Percentiles rank a stretch among this genome's conserved stretches.
Evolutionary conservation across 2,888 invertebrate genomes (phyloP).

Genomic region (Chouioia cunea): DNA sequence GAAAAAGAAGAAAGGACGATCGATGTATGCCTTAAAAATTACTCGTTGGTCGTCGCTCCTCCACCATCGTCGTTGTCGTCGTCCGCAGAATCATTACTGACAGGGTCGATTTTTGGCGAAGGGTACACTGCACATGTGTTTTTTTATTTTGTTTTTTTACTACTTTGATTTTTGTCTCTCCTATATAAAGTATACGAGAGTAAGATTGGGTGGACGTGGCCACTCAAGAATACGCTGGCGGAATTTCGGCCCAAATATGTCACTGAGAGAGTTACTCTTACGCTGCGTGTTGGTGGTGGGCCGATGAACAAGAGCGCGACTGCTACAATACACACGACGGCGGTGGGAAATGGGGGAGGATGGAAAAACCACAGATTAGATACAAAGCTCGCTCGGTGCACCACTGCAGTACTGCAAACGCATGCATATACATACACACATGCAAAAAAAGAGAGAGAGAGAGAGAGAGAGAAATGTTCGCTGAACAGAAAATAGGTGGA

Average conservation of each 20-base stretch:
- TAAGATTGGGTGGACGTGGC: neutral
- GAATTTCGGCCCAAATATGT: slow-evolving; percentile 33
- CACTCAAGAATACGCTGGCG: neutral
- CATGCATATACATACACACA: too few species aligned
- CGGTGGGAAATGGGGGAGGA: too few species aligned
- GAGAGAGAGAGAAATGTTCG: too few species aligned
- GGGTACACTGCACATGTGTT: slow-evolving; percentile 10
- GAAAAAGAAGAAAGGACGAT: slow-evolving; percentile 23
- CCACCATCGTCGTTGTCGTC: neutral
- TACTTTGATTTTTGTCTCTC: neutral
- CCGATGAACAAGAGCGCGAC: too few species aligned
- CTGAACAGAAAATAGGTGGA: too few species aligned
- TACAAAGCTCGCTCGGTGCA: too few species aligned
- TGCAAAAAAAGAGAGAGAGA: too few species aligned
- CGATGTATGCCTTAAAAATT: slow-evolving; percentile 20
- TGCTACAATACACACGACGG: too few species aligned
- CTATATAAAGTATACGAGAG: neutral
- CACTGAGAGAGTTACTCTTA: slow-evolving; percentile 16
- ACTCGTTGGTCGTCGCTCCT: neutral
- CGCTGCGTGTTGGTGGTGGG: too few species aligned
- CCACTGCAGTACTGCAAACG: too few species aligned
- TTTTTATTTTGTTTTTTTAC: neutral
- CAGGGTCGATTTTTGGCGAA: neutral
- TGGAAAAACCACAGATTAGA: too few species aligned
- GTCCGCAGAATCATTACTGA: neutral